A percentile compares a stretch with the other conserved stretches of the same genome.
Conservation (phyloP, 2,113 vertebrate genomes). For the Silurus glanis region DNA sequence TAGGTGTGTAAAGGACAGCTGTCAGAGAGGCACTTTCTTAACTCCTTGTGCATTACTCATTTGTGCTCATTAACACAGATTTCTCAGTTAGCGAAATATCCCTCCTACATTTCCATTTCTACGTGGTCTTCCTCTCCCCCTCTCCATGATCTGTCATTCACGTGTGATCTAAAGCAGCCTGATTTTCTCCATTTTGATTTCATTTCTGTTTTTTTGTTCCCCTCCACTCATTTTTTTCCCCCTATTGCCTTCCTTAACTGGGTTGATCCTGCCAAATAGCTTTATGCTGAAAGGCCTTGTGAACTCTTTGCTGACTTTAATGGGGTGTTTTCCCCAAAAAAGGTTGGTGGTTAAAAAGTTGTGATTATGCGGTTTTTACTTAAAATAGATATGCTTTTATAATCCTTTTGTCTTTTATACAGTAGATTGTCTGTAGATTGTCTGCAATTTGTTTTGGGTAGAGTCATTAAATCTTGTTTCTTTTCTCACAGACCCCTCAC, state of each 20-base stretch:
- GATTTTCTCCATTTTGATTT: not conserved
- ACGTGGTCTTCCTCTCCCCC: not conserved
- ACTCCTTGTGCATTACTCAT: not conserved
- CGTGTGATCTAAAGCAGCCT: not conserved
- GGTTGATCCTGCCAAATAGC: conserved; percentile 71
- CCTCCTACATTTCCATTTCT: not conserved
- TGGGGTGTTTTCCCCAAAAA: conserved; percentile 90
- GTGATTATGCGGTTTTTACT: conserved; percentile 24
- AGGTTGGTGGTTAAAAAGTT: conserved; percentile 77
- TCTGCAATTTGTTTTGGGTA: not conserved
- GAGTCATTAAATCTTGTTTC: conserved; percentile 11
- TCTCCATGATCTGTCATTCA: not conserved
- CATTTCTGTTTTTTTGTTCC: conserved; percentile 43
- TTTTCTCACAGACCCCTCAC: conserved; percentile 85
- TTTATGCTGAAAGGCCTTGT: conserved; percentile 83
- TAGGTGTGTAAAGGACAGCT: not conserved
- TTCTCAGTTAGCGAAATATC: not conserved
- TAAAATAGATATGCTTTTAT: not conserved
- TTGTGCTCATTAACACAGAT: not conserved
- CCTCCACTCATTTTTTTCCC: conserved; percentile 37
- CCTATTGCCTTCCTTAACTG: conserved; percentile 58
- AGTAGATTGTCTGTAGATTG: too few species aligned
- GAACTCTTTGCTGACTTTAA: conserved; percentile 91
- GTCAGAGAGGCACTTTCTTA: not conserved
- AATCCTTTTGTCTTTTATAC: not conserved